phyloP scores from a whole-genome alignment of 2,797 vertebrate genomes.

The Parotocinclus haroldoi region DNA sequence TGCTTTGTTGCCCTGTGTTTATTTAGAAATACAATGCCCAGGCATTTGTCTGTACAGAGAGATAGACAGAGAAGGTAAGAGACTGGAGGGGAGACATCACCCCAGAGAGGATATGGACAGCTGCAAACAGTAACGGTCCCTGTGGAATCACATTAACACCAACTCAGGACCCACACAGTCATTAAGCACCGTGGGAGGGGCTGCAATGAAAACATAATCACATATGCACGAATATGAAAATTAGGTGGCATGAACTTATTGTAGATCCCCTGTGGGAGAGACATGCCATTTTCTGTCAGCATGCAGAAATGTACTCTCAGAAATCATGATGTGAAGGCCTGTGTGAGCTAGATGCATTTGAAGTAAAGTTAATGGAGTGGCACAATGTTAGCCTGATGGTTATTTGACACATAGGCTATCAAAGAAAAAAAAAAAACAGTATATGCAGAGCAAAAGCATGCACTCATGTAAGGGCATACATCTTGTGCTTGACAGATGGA shows the following conservation, averaged over 20 bases:
- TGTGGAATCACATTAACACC: too few species aligned
- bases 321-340: slow-evolving; percentile 35
- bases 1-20: slow-evolving; percentile 36
- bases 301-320: slow-evolving; percentile 28
- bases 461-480: too few species aligned
- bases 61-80: neutral
- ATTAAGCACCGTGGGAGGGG: too few species aligned
- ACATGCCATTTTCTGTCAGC: too few species aligned
- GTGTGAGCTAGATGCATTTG: slow-evolving; percentile 35
- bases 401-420: slow-evolving; percentile 44
- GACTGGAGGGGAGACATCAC: neutral
- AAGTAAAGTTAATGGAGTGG: slow-evolving; percentile 54
- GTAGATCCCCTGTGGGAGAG: too few species aligned
- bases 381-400: slow-evolving; percentile 31
- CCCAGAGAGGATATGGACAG: slow-evolving; percentile 42
- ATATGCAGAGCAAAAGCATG: slow-evolving; percentile 19
- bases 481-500: too few species aligned
- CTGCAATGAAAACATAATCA: too few species aligned
- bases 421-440: slow-evolving; percentile 1
- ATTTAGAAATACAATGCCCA: slow-evolving; percentile 32
- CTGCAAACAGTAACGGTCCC: slow-evolving; percentile 45
- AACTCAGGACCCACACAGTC: too few species aligned
- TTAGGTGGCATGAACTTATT: too few species aligned
- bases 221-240: too few species aligned
- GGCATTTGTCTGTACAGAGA: slow-evolving; percentile 27